These are phyloP conservation scores for Ctenicera cuprea DNA, from an alignment of 2,888 invertebrate species.

Conservation along the genomic window DNA sequence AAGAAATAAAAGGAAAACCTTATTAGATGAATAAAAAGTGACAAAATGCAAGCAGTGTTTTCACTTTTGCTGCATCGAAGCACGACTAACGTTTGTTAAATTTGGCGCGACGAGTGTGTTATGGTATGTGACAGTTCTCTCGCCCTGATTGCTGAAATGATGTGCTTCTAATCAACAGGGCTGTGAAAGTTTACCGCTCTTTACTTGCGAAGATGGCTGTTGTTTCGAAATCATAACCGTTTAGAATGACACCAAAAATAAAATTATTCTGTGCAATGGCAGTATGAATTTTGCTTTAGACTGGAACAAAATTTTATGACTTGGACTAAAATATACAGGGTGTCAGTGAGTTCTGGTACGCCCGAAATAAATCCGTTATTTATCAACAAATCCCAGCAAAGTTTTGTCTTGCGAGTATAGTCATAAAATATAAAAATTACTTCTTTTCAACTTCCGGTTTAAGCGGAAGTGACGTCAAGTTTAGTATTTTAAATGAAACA, in stretches of 20 bases:
- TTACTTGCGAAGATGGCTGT: conserved; percentile 55
- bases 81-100: conserved; percentile 56
- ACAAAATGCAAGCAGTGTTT: conserved; percentile 54
- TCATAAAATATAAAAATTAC: too few relatives aligned
- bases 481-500: too few relatives aligned
- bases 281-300: too few relatives aligned
- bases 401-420: too few relatives aligned
- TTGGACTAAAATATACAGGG: too few relatives aligned
- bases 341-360: too few relatives aligned
- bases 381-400: too few relatives aligned
- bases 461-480: too few relatives aligned
- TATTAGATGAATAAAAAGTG: conserved; percentile 54
- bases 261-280: background rate
- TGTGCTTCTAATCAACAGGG: conserved; percentile 60
- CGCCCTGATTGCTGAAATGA: conserved; percentile 58
- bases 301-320: too few relatives aligned
- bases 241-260: conserved; percentile 39
- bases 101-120: conserved; percentile 54
- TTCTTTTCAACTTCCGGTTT: too few relatives aligned
- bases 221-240: conserved; percentile 53
- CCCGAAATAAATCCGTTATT: too few relatives aligned
- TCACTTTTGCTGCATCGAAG: conserved; percentile 57
- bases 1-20: conserved; percentile 51
- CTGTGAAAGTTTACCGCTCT: conserved; percentile 64
- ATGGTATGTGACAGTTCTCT: conserved; percentile 54